A percentile compares a stretch with the other conserved stretches of the same genome.
phyloP scores from a whole-genome alignment of 2,797 vertebrate genomes.

The Enteromius viviparus region DNA sequence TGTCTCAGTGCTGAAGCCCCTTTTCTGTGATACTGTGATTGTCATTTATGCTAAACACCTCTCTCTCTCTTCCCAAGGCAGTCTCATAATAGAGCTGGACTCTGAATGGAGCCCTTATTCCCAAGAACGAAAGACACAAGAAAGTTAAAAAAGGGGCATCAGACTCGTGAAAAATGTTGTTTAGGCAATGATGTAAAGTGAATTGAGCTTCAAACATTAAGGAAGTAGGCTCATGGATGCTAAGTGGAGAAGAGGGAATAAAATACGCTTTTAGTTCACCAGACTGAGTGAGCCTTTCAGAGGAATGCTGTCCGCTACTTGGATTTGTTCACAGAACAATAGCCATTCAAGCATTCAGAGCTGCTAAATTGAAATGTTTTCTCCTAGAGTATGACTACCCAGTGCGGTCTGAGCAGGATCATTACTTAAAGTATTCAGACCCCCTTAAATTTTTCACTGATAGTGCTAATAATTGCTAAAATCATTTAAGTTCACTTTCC shows the following conservation, averaged over 20 bases:
- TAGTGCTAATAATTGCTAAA: no score
- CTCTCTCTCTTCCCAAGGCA: conserved; percentile 58
- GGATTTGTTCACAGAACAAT: conserved; percentile 51
- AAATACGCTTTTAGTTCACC: conserved; percentile 43
- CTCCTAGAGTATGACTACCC: conserved; percentile 36
- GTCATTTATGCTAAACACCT: conserved; percentile 62
- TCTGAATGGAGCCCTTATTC: conserved; percentile 59
- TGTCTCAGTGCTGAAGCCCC: conserved; percentile 6
- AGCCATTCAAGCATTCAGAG: conserved; percentile 46
- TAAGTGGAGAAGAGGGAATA: conserved; percentile 49
- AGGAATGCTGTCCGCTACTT: conserved; percentile 33
- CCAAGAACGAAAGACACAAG: conserved; percentile 45
- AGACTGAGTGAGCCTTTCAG: conserved; percentile 48
- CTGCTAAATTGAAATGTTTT: conserved; percentile 45
- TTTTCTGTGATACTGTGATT: conserved; percentile 53
- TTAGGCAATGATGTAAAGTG: conserved; percentile 50
- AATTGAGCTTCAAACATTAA: conserved; percentile 46
- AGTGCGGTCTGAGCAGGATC: conserved; percentile 12
- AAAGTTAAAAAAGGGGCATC: conserved; percentile 54
- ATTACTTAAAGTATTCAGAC: neutral
- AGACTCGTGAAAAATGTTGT: conserved; percentile 55
- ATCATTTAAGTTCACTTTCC: no score
- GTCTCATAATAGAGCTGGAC: conserved; percentile 57
- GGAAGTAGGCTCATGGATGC: conserved; percentile 34
- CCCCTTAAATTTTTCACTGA: no score